Base-by-base conservation (phyloP, 2,797 vertebrate species). In the Emydoidea blandingii region DNA sequence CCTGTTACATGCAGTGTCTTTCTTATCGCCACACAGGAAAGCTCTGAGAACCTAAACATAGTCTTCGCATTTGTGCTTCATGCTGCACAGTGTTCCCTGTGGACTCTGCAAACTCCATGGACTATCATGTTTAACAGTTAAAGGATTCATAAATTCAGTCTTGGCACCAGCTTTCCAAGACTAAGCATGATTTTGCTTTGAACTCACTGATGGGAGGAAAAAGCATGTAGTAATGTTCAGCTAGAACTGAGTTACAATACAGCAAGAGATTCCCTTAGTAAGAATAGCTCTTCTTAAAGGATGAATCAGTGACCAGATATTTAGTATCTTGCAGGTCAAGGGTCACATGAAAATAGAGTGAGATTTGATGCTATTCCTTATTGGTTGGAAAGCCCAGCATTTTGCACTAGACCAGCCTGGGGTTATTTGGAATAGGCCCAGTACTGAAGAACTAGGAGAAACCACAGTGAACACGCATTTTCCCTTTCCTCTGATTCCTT, bases 361-460 rank as follows among this genome's bases (percentile, higher is more conserved):
- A 21, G 74, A 68, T 76, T 59, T 76, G 1, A 19, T 84, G 50
- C 72, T 21, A 31, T 31, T 59, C 57, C n/a, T 23, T 82, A 52
- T 65, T 52, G 1, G 27, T 90, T 47, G 72, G 44, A 29, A 41
- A 54, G 82, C 85, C 41, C 41, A 44, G 72, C 72, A 47, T 27
- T 78, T 5, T 59, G 23, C n/a, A 80, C 7, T 53, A 88, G 90
- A 80, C 9, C 1, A 1, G 27, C 21, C 34, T 44, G 34, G 21
- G 53, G 54, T 90, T 85, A 57, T 37, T 34, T 79, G 74, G 31
- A 86, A 57, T 72, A 88, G 54, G 25, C 5, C n/a, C 91, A 72
- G 12, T n/a, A 89, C 21, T 29, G 27, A 25, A 47, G 41, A 76
- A 76, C 27, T 27, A 29, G 41, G 23, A 76, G 44, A 27, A 76